Conservation (phyloP, 2,113 vertebrate species). For the Pygoscelis adeliae region DNA sequence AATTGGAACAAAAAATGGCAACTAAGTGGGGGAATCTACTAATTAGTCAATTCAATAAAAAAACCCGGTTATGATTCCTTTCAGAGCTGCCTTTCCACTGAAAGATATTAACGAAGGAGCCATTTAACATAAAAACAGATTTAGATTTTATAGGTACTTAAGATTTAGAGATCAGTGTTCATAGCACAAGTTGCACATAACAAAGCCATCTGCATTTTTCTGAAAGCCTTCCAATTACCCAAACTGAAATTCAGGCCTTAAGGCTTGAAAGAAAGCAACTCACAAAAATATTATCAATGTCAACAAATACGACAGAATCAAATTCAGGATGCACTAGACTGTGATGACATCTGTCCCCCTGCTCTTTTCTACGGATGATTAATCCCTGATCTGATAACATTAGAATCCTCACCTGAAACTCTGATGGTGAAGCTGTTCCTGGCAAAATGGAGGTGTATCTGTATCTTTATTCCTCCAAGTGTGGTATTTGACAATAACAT, state of each 20-base stretch:
- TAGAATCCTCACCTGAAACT: neutral
- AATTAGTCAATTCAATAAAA: neutral
- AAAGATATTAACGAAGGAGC: neutral
- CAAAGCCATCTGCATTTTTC: neutral
- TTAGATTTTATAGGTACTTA: neutral
- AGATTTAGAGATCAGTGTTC: neutral
- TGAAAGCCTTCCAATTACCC: neutral
- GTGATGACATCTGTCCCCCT: neutral
- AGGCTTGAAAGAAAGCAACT: neutral
- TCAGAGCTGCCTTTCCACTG: neutral
- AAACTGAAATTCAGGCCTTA: neutral
- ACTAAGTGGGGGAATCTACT: neutral
- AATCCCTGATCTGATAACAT: neutral
- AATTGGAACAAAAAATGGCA: constrained; percentile 29
- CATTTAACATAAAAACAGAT: neutral
- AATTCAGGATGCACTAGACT: neutral
- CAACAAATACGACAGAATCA: neutral
- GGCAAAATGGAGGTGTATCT: neutral
- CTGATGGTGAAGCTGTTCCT: neutral
- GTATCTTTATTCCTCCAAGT: neutral
- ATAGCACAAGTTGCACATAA: rapidly evolving
- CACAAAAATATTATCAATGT: neutral
- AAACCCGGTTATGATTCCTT: neutral
- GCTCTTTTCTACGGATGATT: neutral
- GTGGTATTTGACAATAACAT: neutral